These are phyloP conservation scores for Leuciscus idus DNA, from an alignment of 2,113 vertebrate genomes.

Conservation along the genomic window DNA sequence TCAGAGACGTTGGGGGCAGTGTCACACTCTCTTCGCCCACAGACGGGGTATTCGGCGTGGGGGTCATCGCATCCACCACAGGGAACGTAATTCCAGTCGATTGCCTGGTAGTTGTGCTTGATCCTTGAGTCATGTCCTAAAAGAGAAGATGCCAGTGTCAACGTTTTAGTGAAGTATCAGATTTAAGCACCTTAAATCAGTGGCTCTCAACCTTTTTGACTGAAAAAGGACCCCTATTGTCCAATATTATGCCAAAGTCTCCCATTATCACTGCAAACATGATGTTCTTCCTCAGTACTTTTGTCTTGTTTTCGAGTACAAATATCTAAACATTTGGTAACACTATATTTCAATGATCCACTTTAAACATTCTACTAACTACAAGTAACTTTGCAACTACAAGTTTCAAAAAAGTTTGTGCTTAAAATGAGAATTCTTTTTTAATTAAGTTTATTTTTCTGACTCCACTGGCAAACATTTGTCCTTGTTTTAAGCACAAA, in stretches of 20 bases:
- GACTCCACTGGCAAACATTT: too few relatives aligned
- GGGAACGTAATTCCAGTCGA: conserved; percentile 91
- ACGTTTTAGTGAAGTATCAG: background rate
- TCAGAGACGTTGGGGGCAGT: conserved; percentile 77
- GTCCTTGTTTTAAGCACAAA: too few relatives aligned
- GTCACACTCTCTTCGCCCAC: conserved; percentile 81
- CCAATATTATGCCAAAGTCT: background rate
- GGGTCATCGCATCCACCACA: conserved; percentile 84
- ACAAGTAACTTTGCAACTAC: too few relatives aligned
- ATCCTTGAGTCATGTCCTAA: conserved; percentile 81
- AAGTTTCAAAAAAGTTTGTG: too few relatives aligned
- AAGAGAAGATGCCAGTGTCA: background rate
- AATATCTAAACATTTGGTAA: too few relatives aligned
- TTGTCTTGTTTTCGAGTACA: too few relatives aligned
- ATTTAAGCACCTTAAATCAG: background rate
- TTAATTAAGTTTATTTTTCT: too few relatives aligned
- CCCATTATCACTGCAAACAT: background rate
- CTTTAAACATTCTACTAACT: too few relatives aligned
- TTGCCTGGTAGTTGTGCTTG: conserved; percentile 85
- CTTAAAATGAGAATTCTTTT: too few relatives aligned
- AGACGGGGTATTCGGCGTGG: conserved; percentile 78
- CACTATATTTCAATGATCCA: too few relatives aligned
- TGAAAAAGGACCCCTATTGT: background rate
- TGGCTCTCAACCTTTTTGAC: background rate
- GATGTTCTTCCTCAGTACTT: too few relatives aligned